Percentiles rank a stretch among this genome's conserved stretches.
Evolutionary conservation across 2,888 invertebrate species (phyloP).

Genomic region (Drosophila paracracens): DNA sequence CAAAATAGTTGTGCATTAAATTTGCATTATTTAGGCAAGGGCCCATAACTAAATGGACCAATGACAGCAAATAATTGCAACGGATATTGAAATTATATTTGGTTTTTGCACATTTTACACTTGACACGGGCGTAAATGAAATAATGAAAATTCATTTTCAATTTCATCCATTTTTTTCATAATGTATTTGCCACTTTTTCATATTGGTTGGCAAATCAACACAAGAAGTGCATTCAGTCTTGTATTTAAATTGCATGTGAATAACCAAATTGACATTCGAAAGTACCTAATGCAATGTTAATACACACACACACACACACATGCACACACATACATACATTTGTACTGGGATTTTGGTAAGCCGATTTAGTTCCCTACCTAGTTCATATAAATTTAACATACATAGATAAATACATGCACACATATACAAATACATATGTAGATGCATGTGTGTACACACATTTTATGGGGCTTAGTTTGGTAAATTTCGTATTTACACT

Average conservation of each 20-base stretch:
- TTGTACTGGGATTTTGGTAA: constrained; percentile 22
- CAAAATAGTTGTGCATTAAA: constrained; percentile 38
- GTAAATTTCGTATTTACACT: constrained; percentile 2
- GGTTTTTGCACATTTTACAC: constrained; percentile 53
- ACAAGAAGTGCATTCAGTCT: constrained; percentile 17
- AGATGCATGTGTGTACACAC: not conserved
- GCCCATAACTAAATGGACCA: constrained; percentile 10
- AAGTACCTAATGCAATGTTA: constrained; percentile 24
- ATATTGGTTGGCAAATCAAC: constrained; percentile 15
- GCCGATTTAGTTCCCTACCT: constrained; percentile 32
- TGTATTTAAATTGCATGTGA: constrained; percentile 38
- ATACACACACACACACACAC: not conserved
- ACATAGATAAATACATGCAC: not conserved
- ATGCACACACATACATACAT: not conserved
- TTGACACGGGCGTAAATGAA: constrained; percentile 39
- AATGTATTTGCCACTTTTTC: constrained; percentile 10
- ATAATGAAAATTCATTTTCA: constrained; percentile 26
- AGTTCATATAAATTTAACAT: not conserved
- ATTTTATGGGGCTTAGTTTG: not conserved
- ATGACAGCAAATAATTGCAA: constrained; percentile 54
- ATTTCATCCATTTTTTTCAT: not conserved
- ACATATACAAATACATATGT: not conserved
- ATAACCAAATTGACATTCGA: constrained; percentile 28
- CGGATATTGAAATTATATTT: constrained; percentile 78
- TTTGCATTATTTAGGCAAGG: constrained; percentile 65